phyloP scores from a whole-genome alignment of 2,797 vertebrate genomes.

The Selene dorsalis region DNA sequence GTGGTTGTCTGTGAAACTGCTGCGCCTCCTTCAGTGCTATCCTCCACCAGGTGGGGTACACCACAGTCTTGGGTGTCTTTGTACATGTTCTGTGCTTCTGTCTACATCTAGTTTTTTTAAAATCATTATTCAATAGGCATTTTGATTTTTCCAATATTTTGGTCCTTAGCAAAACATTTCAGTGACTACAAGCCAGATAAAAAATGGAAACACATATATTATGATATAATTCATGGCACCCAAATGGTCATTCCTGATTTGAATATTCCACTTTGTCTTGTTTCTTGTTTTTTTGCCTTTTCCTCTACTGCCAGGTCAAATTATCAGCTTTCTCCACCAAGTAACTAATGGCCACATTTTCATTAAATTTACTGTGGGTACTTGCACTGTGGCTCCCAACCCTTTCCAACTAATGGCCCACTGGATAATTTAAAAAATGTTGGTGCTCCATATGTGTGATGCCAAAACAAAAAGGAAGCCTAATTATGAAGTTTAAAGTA shows the following conservation, averaged over 20 bases:
- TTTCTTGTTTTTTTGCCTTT: conserved; percentile 7
- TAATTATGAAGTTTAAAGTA: too few relatives aligned
- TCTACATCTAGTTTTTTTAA: neutral
- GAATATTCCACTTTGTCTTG: neutral
- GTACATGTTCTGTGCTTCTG: too few relatives aligned
- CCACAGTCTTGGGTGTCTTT: neutral
- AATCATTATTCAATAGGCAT: neutral
- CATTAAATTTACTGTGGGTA: neutral
- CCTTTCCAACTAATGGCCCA: neutral
- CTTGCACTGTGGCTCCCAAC: neutral
- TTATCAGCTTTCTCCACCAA: conserved; percentile 9
- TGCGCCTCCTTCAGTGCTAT: conserved; percentile 95
- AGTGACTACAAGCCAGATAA: neutral
- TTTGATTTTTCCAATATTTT: neutral
- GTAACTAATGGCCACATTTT: conserved; percentile 2
- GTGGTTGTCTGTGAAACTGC: conserved; percentile 95
- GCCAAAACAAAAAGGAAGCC: too few relatives aligned
- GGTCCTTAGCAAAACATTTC: neutral
- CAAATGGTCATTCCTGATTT: neutral
- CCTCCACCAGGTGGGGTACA: conserved; percentile 86
- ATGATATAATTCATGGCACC: neutral
- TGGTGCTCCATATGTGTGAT: too few relatives aligned
- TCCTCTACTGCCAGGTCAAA: conserved; percentile 8
- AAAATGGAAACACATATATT: neutral
- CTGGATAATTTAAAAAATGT: too few relatives aligned